These are phyloP conservation scores for Lissocephala sabroskyi DNA, from an alignment of 2,888 invertebrate genomes.

Conservation along the genomic window DNA sequence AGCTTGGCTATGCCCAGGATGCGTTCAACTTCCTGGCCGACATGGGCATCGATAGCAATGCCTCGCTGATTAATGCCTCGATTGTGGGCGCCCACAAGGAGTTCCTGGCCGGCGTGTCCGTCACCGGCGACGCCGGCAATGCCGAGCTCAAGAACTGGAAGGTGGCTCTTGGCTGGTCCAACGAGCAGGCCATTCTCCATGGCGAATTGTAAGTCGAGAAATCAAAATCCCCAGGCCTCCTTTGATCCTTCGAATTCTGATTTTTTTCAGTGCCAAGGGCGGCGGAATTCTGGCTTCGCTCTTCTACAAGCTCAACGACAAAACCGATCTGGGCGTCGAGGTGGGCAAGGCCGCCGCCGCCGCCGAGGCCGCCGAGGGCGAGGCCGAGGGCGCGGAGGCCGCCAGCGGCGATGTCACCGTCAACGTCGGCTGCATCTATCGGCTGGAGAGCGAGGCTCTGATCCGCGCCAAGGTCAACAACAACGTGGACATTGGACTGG, in stretches of 20 bases:
- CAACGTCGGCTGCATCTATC: constrained; percentile 89
- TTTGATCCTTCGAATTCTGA: too few species aligned
- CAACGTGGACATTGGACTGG: constrained; percentile 90
- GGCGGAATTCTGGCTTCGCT: constrained; percentile 34
- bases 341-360: constrained; percentile 8
- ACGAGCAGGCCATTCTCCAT: constrained; percentile 90
- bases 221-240: too few species aligned
- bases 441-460: constrained; percentile 85
- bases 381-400: constrained; percentile 87
- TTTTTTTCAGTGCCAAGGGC: constrained; percentile 19
- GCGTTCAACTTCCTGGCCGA: constrained; percentile 84
- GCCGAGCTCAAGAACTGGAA: constrained; percentile 89
- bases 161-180: constrained; percentile 89
- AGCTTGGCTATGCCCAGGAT: constrained; percentile 86
- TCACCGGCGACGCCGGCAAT: constrained; percentile 89
- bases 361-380: not conserved
- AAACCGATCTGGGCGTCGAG: constrained; percentile 33
- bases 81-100: constrained; percentile 88
- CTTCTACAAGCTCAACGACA: constrained; percentile 32
- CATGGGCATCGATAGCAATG: constrained; percentile 85
- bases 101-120: constrained; percentile 91
- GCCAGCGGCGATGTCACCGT: constrained; percentile 89
- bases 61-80: constrained; percentile 85
- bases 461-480: constrained; percentile 94
- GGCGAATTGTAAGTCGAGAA: constrained; percentile 84